These are phyloP conservation scores for Drosophila ercepeae DNA, from an alignment of 1,140 invertebrate genomes.

Conservation along the genomic window DNA sequence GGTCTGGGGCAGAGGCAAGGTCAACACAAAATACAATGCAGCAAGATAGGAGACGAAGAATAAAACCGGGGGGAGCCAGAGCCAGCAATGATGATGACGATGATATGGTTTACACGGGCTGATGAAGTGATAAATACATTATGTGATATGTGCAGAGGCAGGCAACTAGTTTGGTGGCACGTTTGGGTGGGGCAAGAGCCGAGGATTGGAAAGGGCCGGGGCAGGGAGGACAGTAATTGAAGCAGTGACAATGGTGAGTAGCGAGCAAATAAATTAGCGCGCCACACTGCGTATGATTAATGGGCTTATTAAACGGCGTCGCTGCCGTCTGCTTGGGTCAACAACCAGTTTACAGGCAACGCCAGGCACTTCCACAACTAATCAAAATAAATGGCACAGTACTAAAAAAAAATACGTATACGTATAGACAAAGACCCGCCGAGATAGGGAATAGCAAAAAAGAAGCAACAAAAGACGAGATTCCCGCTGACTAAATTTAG, in stretches of 20 bases:
- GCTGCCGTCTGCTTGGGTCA: constrained; percentile 47
- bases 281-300: constrained; percentile 76
- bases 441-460: neutral
- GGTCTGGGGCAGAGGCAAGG: constrained; percentile 51
- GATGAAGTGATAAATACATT: constrained; percentile 81
- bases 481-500: constrained; percentile 13
- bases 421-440: constrained; percentile 13
- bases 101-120: constrained; percentile 67
- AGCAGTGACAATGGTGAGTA: constrained; percentile 52
- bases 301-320: constrained; percentile 62
- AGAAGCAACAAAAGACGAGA: neutral
- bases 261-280: constrained; percentile 70
- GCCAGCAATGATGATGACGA: constrained; percentile 33
- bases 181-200: too few species aligned
- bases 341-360: constrained; percentile 67
- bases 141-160: constrained; percentile 46
- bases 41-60: constrained; percentile 7
- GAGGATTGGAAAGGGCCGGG: too few species aligned
- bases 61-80: neutral
- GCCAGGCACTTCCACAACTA: constrained; percentile 29
- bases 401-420: neutral
- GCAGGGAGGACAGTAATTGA: constrained; percentile 50
- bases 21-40: constrained; percentile 55
- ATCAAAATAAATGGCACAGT: constrained; percentile 52
- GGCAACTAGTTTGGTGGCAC: constrained; percentile 39